Conservation (phyloP, 2,797 vertebrate species). For the Chloroceryle amazona region DNA sequence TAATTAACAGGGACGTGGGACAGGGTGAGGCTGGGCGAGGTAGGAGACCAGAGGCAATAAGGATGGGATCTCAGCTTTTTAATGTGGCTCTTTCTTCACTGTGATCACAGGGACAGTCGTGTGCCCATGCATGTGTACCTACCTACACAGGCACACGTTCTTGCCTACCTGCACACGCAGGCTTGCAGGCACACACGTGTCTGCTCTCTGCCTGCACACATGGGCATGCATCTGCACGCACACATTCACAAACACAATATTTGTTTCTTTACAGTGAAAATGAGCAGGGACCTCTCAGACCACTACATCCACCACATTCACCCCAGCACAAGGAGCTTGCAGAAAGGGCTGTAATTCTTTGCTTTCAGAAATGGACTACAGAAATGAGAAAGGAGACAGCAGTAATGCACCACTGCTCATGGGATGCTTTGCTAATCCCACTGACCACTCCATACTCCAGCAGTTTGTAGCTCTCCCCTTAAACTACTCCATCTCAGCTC, state of each 20-base stretch:
- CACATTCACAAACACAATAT: fast-evolving
- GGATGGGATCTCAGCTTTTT: neutral
- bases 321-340: neutral
- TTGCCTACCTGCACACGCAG: neutral
- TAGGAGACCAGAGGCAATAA: neutral
- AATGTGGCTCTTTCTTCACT: neutral
- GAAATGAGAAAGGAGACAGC: fast-evolving
- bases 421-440: neutral
- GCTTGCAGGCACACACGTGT: neutral
- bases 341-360: neutral
- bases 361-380: neutral
- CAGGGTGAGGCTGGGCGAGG: conserved; percentile 28
- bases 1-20: neutral
- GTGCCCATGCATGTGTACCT: neutral
- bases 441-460: fast-evolving
- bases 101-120: neutral
- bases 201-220: neutral
- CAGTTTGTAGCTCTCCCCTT: neutral
- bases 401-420: fast-evolving
- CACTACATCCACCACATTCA: neutral
- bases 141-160: neutral
- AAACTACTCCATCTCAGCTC: neutral
- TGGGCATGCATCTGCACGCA: fast-evolving
- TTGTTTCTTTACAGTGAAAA: neutral
- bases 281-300: neutral